Conservation (phyloP, 2,797 vertebrate genomes). For the Borostomias antarcticus region DNA sequence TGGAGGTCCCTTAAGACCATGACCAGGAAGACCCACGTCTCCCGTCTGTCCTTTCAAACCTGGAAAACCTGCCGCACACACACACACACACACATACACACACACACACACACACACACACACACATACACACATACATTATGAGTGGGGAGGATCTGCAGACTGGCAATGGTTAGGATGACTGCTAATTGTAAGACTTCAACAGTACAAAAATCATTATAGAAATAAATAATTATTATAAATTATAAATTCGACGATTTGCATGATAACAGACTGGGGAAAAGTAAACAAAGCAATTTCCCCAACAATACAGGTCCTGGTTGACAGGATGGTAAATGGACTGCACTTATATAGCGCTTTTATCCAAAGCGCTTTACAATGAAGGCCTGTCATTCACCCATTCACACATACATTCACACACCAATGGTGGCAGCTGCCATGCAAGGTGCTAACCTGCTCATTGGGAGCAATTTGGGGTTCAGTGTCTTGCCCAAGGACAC, state of each 20-base stretch:
- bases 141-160: too few relatives aligned
- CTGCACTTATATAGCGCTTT: too few relatives aligned
- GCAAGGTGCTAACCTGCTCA: too few relatives aligned
- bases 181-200: background rate
- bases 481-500: too few relatives aligned
- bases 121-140: background rate
- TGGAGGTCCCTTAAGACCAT: slow-evolving; percentile 29
- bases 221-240: background rate
- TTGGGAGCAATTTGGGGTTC: too few relatives aligned
- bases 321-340: background rate
- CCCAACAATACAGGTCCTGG: background rate
- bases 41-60: background rate
- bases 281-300: background rate
- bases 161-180: background rate
- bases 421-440: too few relatives aligned
- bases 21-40: background rate
- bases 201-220: background rate
- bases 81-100: background rate
- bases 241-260: too few relatives aligned
- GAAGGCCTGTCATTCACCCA: too few relatives aligned
- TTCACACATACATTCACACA: too few relatives aligned
- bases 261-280: too few relatives aligned
- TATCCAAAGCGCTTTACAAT: too few relatives aligned
- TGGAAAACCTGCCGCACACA: background rate
- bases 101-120: background rate